Evolutionary conservation across 2,797 vertebrate genomes (phyloP), one percentile per base, ranked within the genome.

Genomic region (Catamblyrhynchus diadema): DNA sequence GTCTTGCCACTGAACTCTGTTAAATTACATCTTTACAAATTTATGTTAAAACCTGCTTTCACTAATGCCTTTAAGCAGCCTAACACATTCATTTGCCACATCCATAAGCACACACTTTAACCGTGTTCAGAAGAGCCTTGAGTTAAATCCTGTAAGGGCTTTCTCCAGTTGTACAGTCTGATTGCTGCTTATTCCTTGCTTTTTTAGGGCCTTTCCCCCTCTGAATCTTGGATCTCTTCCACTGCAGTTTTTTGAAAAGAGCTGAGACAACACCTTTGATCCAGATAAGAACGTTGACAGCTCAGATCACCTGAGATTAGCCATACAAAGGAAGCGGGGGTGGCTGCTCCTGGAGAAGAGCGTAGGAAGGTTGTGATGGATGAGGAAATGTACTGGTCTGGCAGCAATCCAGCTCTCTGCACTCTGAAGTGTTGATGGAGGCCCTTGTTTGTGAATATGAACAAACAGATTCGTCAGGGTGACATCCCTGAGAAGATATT

Each of bases 301-400:
- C 19, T 80, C 5, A 9, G 21, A 12, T n/a, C 56, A 28, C 44
- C 27, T 9, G 33, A 39, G 39, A 25, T 50, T 5, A 59, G 50
- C 30, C 30, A 6, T 2, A 23, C 2, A 9, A 56, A 69, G 65
- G 44, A 19, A 37, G 33, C 0, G 1, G 25, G 3, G 6, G 41
- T 4, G 32, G 47, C 33, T 45, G 51, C 12, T 62, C 10, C 1
- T 3, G 44, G 30, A 42, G 24, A 5, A 42, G 33, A 42, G 20
- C 0, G 7, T 1, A 42, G 72, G 70, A 18, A 59, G 27, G 13
- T 9, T 50, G 23, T 0, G 2, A 8, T 33, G 37, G n/a, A 6
- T 47, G 77, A 62, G 42, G 24, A 77, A 59, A 59, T 14, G 39
- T 11, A 0, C 25, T 53, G 56, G 2, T 33, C 42, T 50, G 80